Evolutionary conservation across 1,140 invertebrate genomes (phyloP).

Genomic region (Lycorma delicatula): DNA sequence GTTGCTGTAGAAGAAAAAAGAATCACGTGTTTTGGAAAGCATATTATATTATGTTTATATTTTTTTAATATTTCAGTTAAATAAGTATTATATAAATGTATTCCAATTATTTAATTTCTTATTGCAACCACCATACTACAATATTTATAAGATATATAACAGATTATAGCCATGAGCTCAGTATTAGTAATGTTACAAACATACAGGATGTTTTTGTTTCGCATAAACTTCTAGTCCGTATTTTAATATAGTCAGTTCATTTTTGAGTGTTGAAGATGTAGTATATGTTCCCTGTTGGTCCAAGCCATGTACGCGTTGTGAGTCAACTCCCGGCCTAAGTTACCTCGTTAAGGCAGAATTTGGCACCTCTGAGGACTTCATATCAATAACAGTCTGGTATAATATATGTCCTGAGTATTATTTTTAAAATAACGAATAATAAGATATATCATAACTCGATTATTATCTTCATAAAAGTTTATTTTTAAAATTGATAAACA

Average conservation of each 20-base stretch:
- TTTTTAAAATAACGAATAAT: too few relatives aligned
- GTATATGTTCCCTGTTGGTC: constrained; percentile 25
- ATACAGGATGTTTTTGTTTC: constrained; percentile 18
- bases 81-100: constrained; percentile 26
- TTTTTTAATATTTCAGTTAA: constrained; percentile 26
- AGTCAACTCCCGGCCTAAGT: constrained; percentile 16
- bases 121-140: constrained; percentile 14
- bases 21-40: constrained; percentile 28
- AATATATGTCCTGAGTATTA: too few relatives aligned
- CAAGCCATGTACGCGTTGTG: constrained; percentile 14
- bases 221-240: constrained; percentile 24
- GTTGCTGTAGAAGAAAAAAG: constrained; percentile 27
- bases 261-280: constrained; percentile 28
- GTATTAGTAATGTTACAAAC: constrained; percentile 19
- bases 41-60: constrained; percentile 33
- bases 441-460: too few relatives aligned
- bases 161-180: constrained; percentile 7
- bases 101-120: constrained; percentile 12
- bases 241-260: constrained; percentile 23
- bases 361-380: neutral
- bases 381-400: too few relatives aligned
- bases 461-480: too few relatives aligned
- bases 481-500: too few relatives aligned
- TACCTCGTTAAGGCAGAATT: constrained; percentile 16
- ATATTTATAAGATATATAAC: constrained; percentile 16